Base-by-base conservation (phyloP, 2,113 vertebrate genomes). In the Lampris megalopsis region DNA sequence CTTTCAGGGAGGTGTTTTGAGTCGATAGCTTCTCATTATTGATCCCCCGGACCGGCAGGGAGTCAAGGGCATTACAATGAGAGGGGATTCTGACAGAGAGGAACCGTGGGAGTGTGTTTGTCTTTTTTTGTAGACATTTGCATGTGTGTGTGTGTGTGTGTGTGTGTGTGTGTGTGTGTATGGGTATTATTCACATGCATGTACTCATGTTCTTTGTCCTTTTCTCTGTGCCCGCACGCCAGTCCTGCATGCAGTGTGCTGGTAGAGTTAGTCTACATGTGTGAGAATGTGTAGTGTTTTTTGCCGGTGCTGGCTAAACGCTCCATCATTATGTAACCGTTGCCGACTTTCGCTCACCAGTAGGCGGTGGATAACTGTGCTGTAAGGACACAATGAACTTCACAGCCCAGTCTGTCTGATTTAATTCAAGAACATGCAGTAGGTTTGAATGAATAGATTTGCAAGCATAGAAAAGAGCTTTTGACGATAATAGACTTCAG, bases 271-370 rank as follows among this genome's bases (percentile, higher is more conserved):
- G 36, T 61, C 11, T 53, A 11, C 24, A 24, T 24, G 57, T 24
- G 48, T 72, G 50, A 53, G 37, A 64, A 61, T 68, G 43, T 57
- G 13, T 63, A 5, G 40, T 68, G 60, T 61, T 9, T 52, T 66
- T 24, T 61, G 2, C 0, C 6, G 13, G 9, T 43, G 9, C 7
- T 45, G 24, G 7, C 63, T 50, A 36, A 40, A 57, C 35, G 38
- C 3, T 79, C 58, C 48, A 37, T 71, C 71, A 60, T 66, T 41
- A 69, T 24, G 9, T 61, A 56, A 64, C 49, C 71, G 11, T 50
- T 60, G 45, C 64, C 45, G 79, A 72, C 68, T 65, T n/a, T 56
- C 42, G 72, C 59, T 57, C 79, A 81, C 45, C 53, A 71, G 78
- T 41, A 49, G 68, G 71, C 8, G 48, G 47, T 68, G 66, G 56